Evolutionary conservation across 2,797 vertebrate species (phyloP).

Genomic region (Macropus fuliginosus): DNA sequence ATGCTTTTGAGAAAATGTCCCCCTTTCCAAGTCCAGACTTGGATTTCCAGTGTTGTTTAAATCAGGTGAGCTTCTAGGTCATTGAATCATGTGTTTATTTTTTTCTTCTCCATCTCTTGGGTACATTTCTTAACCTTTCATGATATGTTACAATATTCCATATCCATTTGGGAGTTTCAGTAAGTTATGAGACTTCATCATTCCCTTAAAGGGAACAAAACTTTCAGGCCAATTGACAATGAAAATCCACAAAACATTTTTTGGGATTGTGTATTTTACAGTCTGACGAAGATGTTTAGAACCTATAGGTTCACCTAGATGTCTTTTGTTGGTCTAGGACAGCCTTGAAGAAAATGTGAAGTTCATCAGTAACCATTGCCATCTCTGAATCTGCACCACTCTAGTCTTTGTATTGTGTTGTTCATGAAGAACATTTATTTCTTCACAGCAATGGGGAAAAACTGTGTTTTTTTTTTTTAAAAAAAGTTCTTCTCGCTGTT

Average conservation of each 20-base stretch:
- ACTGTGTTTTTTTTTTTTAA: too few species aligned
- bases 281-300: neutral
- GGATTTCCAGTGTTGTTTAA: neutral
- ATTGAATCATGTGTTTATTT: neutral
- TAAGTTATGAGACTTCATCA: neutral
- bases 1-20: neutral
- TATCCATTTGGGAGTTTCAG: neutral
- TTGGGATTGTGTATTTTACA: neutral
- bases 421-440: too few species aligned
- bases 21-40: neutral
- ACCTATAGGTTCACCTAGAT: neutral
- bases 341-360: neutral
- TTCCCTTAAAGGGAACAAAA: neutral
- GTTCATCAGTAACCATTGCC: neutral
- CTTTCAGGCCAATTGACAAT: neutral
- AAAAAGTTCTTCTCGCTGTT: too few species aligned
- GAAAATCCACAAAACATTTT: neutral
- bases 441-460: too few species aligned
- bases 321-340: neutral
- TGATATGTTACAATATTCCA: neutral
- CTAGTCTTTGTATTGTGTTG: neutral
- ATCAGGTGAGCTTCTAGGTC: neutral
- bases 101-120: neutral
- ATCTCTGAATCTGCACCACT: neutral
- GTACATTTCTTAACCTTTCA: neutral